Evolutionary conservation across 2,888 invertebrate species (phyloP).

Genomic region (Endomychus coccineus): DNA sequence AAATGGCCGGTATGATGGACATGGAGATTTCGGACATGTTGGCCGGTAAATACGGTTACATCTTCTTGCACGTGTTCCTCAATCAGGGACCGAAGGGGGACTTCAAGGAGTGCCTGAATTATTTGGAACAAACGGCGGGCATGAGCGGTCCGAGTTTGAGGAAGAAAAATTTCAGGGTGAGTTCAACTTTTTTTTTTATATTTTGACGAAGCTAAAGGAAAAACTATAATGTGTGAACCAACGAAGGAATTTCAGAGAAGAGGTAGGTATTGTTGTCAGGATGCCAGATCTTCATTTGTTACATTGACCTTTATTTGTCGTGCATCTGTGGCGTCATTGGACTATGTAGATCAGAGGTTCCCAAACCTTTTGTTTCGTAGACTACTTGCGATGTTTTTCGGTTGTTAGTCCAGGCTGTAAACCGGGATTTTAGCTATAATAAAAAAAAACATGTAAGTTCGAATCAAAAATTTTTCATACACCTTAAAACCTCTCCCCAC

Average conservation of each 20-base stretch:
- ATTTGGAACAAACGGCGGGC: constrained; percentile 55
- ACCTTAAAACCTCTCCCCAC: too few species aligned
- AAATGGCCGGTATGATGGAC: constrained; percentile 54
- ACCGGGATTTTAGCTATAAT: too few species aligned
- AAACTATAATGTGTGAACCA: background rate
- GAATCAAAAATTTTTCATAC: too few species aligned
- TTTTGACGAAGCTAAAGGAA: background rate
- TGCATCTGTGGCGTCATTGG: too few species aligned
- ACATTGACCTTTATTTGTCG: too few species aligned
- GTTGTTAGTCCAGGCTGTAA: too few species aligned
- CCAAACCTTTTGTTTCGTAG: too few species aligned
- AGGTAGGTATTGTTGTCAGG: background rate
- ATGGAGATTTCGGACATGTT: constrained; percentile 55
- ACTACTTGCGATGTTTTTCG: too few species aligned
- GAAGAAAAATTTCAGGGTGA: constrained; percentile 54
- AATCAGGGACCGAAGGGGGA: constrained; percentile 50
- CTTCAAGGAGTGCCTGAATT: constrained; percentile 53
- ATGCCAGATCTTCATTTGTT: too few species aligned
- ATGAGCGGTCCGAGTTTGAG: constrained; percentile 52
- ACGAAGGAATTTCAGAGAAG: background rate
- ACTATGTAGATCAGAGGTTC: too few species aligned
- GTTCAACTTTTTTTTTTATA: constrained; percentile 7
- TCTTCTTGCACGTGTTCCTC: constrained; percentile 63
- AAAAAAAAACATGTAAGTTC: too few species aligned
- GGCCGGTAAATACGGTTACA: constrained; percentile 58